Conservation (phyloP, 2,113 vertebrate genomes). For the Syrrhaptes paradoxus region DNA sequence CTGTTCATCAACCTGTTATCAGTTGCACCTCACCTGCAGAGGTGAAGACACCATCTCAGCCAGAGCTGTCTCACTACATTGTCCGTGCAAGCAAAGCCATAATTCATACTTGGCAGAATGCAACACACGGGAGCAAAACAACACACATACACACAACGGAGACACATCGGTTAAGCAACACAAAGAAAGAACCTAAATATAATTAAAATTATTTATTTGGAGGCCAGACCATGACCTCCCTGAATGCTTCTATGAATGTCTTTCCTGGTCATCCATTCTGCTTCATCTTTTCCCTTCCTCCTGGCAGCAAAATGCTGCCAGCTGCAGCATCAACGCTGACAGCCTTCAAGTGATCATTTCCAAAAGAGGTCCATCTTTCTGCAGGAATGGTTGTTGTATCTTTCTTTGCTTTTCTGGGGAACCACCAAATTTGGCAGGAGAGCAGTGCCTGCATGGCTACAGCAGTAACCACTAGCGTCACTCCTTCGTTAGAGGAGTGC, state of each 20-base stretch:
- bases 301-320: not conserved
- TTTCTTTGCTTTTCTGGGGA: not conserved
- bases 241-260: not conserved
- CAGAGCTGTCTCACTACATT: not conserved
- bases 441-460: not conserved
- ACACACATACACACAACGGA: not conserved
- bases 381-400: not conserved
- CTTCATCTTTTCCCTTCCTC: not conserved
- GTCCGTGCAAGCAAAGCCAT: not conserved
- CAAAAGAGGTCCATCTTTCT: not conserved
- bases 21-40: not conserved
- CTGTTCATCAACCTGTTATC: not conserved
- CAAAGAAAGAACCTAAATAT: not conserved
- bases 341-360: not conserved
- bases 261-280: not conserved
- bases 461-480: not conserved
- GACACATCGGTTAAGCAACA: not conserved
- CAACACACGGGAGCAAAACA: not conserved
- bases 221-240: not conserved
- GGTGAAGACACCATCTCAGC: not conserved
- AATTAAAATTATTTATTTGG: not conserved
- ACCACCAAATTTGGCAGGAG: accelerated
- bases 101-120: not conserved
- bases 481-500: not conserved
- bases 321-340: not conserved